phyloP scores from a whole-genome alignment of 2,888 invertebrate genomes.

The Sminthurides aquaticus region DNA sequence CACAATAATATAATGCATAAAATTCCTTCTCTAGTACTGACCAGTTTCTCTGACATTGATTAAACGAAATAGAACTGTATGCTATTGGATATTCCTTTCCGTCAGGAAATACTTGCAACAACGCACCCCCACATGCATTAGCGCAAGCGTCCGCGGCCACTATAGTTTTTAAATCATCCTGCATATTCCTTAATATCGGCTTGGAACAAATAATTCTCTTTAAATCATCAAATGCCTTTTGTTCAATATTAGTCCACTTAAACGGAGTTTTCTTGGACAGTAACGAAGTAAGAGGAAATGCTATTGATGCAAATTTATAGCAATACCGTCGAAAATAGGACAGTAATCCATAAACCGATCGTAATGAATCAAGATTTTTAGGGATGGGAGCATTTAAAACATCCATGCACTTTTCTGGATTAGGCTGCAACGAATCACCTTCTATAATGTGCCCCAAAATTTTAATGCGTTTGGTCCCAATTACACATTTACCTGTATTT shows the following conservation, averaged over 20 bases:
- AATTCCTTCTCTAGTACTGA: conserved; percentile 10
- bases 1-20: conserved; percentile 1
- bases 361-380: not conserved
- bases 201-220: conserved; percentile 3
- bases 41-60: not conserved
- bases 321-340: conserved; percentile 7
- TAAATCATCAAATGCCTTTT: conserved; percentile 1
- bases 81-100: conserved; percentile 3
- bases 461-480: not conserved
- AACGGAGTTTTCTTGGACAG: not conserved
- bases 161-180: not conserved
- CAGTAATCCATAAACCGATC: conserved; percentile 6
- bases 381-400: conserved; percentile 2
- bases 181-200: conserved; percentile 5
- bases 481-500: not conserved
- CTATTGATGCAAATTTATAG: not conserved
- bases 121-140: conserved; percentile 6
- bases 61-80: conserved; percentile 1
- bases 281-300: conserved; percentile 6
- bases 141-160: not conserved
- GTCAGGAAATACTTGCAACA: not conserved
- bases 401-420: not conserved
- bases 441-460: conserved; percentile 1
- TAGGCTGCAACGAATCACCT: not conserved
- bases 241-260: not conserved